These are phyloP conservation scores for Chondrosia reniformis DNA, from an alignment of 37 sponge, comb jelly and placozoan species.

Conservation along the genomic window DNA sequence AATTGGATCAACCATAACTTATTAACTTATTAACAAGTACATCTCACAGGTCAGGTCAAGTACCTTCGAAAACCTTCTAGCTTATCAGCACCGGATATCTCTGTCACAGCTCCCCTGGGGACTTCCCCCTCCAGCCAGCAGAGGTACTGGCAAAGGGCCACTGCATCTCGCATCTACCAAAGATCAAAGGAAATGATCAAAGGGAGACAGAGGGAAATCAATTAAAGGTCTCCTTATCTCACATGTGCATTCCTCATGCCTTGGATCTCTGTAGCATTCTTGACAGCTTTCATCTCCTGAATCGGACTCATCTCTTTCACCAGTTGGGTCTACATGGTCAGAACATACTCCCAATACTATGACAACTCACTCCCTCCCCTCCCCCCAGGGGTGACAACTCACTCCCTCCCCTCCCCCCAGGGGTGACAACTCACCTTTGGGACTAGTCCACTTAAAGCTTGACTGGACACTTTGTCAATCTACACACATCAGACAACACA, in stretches of 20 bases:
- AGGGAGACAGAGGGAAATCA: too few relatives aligned
- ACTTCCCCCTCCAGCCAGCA: slow-evolving; percentile 89
- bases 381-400: not conserved
- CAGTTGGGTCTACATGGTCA: slow-evolving; percentile 12
- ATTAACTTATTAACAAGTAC: too few relatives aligned
- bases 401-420: too few relatives aligned
- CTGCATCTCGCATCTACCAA: slow-evolving; percentile 78
- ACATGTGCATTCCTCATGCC: slow-evolving; percentile 94
- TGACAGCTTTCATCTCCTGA: slow-evolving; percentile 85
- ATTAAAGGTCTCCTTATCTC: slow-evolving; percentile 37
- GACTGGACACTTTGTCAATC: slow-evolving; percentile 9
- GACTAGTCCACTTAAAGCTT: slow-evolving; percentile 9
- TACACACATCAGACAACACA: not conserved
- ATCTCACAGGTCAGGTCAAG: not conserved
- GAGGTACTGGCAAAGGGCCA: slow-evolving; percentile 92
- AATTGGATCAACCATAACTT: too few relatives aligned
- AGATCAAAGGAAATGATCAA: not conserved
- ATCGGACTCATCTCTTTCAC: slow-evolving; percentile 61
- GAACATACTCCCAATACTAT: not conserved
- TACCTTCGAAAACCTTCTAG: slow-evolving; percentile 74
- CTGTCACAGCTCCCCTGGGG: slow-evolving; percentile 58
- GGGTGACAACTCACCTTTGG: slow-evolving; percentile 24
- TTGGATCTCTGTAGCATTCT: slow-evolving; percentile 80
- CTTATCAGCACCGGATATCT: slow-evolving; percentile 79
- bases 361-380: not conserved